A percentile compares a stretch with the other conserved stretches of the same genome.
Conservation (phyloP, 2,888 invertebrate species). For the Proisotoma minuta region DNA sequence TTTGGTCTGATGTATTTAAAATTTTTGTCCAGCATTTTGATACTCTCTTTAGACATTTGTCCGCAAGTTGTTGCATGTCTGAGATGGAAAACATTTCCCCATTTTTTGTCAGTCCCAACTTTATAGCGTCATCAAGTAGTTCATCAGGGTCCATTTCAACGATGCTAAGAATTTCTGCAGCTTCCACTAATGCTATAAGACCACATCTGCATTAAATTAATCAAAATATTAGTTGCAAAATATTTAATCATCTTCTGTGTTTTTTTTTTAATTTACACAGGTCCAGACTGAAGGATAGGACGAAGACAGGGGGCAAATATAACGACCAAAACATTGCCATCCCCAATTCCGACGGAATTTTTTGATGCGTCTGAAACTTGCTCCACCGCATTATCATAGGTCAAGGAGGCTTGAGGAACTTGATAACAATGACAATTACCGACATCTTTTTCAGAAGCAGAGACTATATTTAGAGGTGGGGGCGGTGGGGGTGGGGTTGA, state of each 20-base stretch:
- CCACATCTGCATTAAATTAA: conserved; percentile 79
- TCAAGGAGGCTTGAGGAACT: no score
- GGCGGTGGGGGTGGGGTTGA: conserved; percentile 11
- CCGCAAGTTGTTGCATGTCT: conserved; percentile 63
- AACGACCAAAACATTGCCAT: no score
- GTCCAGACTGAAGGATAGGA: conserved; percentile 43
- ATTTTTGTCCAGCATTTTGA: conserved; percentile 35
- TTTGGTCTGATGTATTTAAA: not conserved
- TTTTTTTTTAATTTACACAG: conserved; percentile 34
- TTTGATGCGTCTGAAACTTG: no score
- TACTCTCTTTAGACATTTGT: no score
- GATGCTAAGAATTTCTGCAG: conserved; percentile 51
- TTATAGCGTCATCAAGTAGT: conserved; percentile 59
- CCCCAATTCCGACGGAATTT: no score
- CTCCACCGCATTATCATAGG: no score
- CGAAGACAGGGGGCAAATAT: conserved; percentile 18
- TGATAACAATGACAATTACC: not conserved
- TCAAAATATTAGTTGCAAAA: not conserved
- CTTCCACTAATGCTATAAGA: conserved; percentile 78
- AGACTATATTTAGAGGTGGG: not conserved
- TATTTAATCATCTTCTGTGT: not conserved
- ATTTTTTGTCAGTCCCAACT: conserved; percentile 66
- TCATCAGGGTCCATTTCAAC: conserved; percentile 53
- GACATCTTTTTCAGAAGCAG: not conserved
- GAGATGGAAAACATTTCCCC: conserved; percentile 85